Base-by-base conservation (phyloP, 2,888 invertebrate species). In the Celastrina argiolus region DNA sequence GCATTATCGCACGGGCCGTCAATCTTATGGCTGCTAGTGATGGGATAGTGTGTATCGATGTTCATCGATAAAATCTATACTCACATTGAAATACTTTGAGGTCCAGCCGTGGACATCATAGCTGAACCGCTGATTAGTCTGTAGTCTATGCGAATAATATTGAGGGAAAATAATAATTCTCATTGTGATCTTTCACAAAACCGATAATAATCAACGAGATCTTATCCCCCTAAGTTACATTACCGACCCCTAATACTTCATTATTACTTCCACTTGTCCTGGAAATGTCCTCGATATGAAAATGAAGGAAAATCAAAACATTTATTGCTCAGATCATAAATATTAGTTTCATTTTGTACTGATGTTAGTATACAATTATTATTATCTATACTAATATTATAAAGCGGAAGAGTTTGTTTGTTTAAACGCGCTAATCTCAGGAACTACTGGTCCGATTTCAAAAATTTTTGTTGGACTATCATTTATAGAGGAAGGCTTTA, bases 1-100 rank as follows among this genome's bases (percentile, higher is more conserved):
- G 18, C 61, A 61, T 61, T 61, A 61, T 61, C 61, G 59, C 31
- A 59, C 59, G 59, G 61, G 22, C 61, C 61, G 36, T 34, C 61
- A 61, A 61, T 61, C 61, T 61, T 61, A 39, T 39, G 14, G 61
- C 36, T 7, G n/a, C 31, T 34, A 61, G 61, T 39, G 61, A 0
- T 61, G 61, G 12, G 61, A 61, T 5, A 4, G n/a, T 36, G 59
- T 7, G 4, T 56, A 26, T 56, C 26, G 56, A 51, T 34, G 26
- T 34, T 7, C 31, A 16, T 58, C 58, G 59, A 59, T 58, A 34
- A 16, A 34, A 34, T 28, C 28, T 28, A 28, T 28, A 28, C 28
- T 28, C 2, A 28, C 4, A 28, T 28, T 3, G 4, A 28, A n/a
- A n/a, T n/a, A n/a, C n/a, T n/a, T n/a, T n/a, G n/a, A n/a, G n/a